Conservation (phyloP, 2,888 invertebrate genomes). For the Lasioglossum villosulum region DNA sequence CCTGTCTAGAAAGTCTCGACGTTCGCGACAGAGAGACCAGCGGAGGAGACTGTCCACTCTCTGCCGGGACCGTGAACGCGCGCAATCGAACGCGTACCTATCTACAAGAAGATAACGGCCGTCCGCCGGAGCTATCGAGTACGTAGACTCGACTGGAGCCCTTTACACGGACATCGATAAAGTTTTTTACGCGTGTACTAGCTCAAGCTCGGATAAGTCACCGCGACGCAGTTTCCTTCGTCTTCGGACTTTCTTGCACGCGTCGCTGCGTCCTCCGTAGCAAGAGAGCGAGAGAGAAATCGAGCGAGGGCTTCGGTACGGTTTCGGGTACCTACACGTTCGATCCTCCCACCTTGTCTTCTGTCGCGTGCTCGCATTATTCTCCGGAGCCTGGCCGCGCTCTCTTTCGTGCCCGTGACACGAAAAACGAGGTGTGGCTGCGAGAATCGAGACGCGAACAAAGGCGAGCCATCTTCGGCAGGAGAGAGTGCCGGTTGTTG, state of each 20-base stretch:
- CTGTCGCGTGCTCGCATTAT: neutral
- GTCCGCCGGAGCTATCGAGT: neutral
- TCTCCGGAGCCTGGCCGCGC: neutral
- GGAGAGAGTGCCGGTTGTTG: too few species aligned
- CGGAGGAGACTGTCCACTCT: neutral
- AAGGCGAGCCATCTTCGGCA: too few species aligned
- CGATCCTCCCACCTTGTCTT: neutral
- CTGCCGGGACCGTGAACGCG: neutral
- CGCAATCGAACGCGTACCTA: neutral
- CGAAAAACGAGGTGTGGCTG: neutral
- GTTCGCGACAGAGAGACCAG: neutral
- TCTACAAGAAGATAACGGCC: neutral
- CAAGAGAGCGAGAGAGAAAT: neutral
- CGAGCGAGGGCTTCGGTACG: neutral
- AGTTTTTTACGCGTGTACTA: neutral
- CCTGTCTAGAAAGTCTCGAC: slow-evolving; percentile 67
- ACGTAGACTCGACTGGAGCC: neutral
- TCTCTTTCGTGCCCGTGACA: neutral
- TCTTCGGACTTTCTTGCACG: neutral
- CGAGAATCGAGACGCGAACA: neutral
- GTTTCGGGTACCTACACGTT: neutral
- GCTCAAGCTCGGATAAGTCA: neutral
- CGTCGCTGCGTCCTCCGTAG: neutral
- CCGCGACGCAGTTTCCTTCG: neutral
- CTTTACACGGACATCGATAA: neutral